Evolutionary conservation across 2,797 vertebrate species (phyloP).

Genomic region (Saguinus oedipus): DNA sequence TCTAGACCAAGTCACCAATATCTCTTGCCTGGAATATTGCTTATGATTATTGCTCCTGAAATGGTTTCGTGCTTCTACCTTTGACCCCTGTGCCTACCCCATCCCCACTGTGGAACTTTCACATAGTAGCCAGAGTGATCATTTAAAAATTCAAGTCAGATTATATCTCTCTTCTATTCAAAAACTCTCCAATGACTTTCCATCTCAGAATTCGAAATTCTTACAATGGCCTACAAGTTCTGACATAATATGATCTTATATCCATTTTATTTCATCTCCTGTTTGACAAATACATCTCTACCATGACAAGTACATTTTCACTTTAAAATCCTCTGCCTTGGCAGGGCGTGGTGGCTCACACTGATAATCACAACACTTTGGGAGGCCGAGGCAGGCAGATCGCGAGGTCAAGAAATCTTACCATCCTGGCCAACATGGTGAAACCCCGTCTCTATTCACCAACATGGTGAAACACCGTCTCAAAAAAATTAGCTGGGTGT

Average conservation of each 20-base stretch:
- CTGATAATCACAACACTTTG: too few species aligned
- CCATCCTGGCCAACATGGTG: too few species aligned
- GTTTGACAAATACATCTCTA: neutral
- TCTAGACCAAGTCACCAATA: neutral
- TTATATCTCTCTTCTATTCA: neutral
- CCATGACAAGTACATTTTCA: neutral
- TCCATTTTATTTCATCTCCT: neutral
- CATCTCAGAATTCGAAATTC: neutral
- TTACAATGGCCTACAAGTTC: neutral
- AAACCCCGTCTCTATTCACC: too few species aligned
- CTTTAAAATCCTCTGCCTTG: neutral
- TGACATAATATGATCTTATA: neutral
- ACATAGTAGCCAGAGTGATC: neutral
- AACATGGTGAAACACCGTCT: too few species aligned
- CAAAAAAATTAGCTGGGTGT: too few species aligned
- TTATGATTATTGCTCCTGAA: neutral
- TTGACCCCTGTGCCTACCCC: neutral
- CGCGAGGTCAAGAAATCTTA: too few species aligned
- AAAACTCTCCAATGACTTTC: neutral
- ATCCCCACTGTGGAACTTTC: neutral
- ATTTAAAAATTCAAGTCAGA: constrained; percentile 1
- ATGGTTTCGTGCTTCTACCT: neutral
- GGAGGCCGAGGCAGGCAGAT: too few species aligned
- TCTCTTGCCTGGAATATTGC: neutral
- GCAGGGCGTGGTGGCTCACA: too few species aligned